Evolutionary conservation across 1,140 invertebrate genomes (phyloP), one percentile per base, ranked within the genome.

Genomic region (Hycleus phaleratus): DNA sequence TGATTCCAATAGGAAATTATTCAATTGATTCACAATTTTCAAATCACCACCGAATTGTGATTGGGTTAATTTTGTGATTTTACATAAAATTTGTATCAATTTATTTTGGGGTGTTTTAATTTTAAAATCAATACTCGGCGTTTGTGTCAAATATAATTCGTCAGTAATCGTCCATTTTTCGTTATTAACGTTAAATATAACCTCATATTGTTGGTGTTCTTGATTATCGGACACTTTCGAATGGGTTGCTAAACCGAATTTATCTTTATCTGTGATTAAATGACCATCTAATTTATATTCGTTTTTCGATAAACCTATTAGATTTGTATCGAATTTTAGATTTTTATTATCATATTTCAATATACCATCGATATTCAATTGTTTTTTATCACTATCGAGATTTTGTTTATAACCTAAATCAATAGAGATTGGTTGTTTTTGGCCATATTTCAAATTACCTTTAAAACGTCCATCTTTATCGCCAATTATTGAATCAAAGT

Each of bases 301-400:
- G 46, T 42, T 42, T 10, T n/a, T 42, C 9, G 75, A 73, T 1
- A 69, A 59, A 4, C 65, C 67, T 0, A 69, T 65, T 2, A 79
- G 43, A 6, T 69, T 69, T 1, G 76, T 39, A 1, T 73, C 68
- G 0, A 75, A 8, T 39, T 75, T 77, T 2, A 79, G 65, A 2
- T 67, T 75, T 59, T 81, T 80, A 52, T 79, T 78, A 25, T 80
- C 81, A 58, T 82, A 80, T 38, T 78, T 78, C 0, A 84, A 12
- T 12, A 71, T 67, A 0, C 70, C 59, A 11, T 71, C 67, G 2
- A 64, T 73, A 11, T 71, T 53, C 1, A 65, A 0, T 56, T 60
- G 46, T 26, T 64, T 61, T 3, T 43, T 25, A 8, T 58, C 46
- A 44, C 56, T 59, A 6, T 44, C 44, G 12, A 59, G 61, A 43